These are phyloP conservation scores for Pelmatolapia mariae DNA, from an alignment of 2,113 vertebrate species.

Conservation along the genomic window DNA sequence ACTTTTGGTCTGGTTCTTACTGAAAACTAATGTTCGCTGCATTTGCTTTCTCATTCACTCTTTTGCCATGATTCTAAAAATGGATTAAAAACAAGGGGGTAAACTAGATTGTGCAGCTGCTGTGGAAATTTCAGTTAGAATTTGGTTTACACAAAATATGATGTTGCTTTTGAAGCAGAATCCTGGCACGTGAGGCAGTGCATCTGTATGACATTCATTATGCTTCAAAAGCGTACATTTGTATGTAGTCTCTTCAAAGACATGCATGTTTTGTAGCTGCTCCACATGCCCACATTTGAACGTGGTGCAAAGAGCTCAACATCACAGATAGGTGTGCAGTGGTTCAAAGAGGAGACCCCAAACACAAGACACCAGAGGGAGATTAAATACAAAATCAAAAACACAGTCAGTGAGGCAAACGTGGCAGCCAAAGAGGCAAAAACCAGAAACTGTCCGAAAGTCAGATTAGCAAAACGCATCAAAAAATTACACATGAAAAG, in stretches of 20 bases:
- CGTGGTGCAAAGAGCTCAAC: not conserved
- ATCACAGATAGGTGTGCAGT: not conserved
- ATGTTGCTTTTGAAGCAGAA: not conserved
- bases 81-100: not conserved
- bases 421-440: not conserved
- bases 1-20: not conserved
- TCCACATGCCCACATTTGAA: not conserved
- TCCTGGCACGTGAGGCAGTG: not conserved
- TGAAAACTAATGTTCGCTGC: rapidly evolving
- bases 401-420: not conserved
- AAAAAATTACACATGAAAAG: not conserved
- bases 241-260: not conserved
- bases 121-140: not conserved
- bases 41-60: not conserved
- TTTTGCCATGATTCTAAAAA: not conserved
- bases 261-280: not conserved
- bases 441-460: not conserved
- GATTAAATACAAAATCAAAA: not conserved
- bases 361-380: not conserved
- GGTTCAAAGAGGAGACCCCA: not conserved
- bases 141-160: not conserved
- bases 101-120: not conserved
- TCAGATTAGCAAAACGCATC: not conserved
- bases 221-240: not conserved
- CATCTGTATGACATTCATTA: not conserved